phyloP scores from a whole-genome alignment of 2,113 vertebrate species.

The Podiceps cristatus region DNA sequence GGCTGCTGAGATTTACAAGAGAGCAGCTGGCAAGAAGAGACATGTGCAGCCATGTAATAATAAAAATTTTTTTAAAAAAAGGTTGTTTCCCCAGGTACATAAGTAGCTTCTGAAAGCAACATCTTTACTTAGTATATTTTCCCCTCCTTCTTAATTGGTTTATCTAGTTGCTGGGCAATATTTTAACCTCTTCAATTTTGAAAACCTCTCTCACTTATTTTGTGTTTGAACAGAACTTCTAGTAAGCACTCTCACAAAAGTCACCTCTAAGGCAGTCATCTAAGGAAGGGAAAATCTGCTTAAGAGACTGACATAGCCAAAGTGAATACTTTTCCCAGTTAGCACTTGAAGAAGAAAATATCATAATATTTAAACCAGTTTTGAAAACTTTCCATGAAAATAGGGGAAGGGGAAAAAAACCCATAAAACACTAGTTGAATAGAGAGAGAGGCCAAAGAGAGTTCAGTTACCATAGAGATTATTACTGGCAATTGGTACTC shows the following conservation, averaged over 20 bases:
- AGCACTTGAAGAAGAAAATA: conserved; percentile 72
- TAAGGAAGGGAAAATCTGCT: conserved; percentile 60
- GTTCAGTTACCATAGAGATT: conserved; percentile 77
- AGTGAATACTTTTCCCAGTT: conserved; percentile 60
- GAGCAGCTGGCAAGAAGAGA: background rate
- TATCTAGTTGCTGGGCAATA: conserved; percentile 16
- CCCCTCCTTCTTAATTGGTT: background rate
- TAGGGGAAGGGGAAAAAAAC: conserved; percentile 4
- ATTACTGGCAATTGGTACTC: conserved; percentile 78
- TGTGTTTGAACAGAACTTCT: background rate
- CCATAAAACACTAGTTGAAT: conserved; percentile 64
- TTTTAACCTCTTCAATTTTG: background rate
- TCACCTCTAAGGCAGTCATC: conserved; percentile 34
- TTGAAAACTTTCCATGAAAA: conserved; percentile 79
- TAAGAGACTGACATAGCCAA: conserved; percentile 43
- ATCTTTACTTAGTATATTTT: background rate
- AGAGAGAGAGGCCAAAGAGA: conserved; percentile 67
- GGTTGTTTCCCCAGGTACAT: background rate
- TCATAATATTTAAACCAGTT: conserved; percentile 82
- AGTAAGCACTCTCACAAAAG: background rate
- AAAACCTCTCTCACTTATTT: conserved; percentile 7
- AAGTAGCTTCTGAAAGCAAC: background rate
- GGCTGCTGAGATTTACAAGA: background rate
- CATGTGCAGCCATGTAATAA: background rate
- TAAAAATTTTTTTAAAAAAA: background rate